phyloP scores from a whole-genome alignment of 2,888 invertebrate genomes.

The Silvanus unidentatus region DNA sequence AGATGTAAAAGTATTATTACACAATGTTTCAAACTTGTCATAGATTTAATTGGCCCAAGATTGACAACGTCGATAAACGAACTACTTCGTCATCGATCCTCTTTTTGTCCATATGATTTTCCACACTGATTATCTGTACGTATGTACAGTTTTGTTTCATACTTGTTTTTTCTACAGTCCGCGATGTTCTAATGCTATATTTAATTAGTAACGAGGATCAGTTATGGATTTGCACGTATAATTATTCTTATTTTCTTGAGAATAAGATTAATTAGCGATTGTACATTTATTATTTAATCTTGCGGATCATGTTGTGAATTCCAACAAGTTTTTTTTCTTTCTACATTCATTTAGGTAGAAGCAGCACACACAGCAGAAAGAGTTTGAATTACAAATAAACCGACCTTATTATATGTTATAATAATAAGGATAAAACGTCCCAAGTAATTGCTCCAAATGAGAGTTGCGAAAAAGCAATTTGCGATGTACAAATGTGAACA shows the following conservation, averaged over 20 bases:
- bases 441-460: too few species aligned
- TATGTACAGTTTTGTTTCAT: conserved; percentile 9
- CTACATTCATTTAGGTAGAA: too few species aligned
- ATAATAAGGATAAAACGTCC: too few species aligned
- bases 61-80: conserved; percentile 37
- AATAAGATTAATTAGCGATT: too few species aligned
- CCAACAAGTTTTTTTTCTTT: too few species aligned
- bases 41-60: conserved; percentile 39
- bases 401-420: too few species aligned
- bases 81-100: conserved; percentile 35
- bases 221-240: conserved; percentile 13
- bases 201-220: conserved; percentile 19
- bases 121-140: conserved; percentile 12
- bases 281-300: too few species aligned
- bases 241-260: neutral
- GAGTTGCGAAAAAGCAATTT: too few species aligned
- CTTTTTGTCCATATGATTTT: conserved; percentile 23
- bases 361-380: too few species aligned
- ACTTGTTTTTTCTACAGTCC: too few species aligned
- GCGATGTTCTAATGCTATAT: conserved; percentile 18
- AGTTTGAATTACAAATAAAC: too few species aligned
- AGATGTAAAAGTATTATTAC: conserved; percentile 40
- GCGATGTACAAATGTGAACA: conserved; percentile 1
- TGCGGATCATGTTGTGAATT: too few species aligned
- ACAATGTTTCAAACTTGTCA: conserved; percentile 41